Evolutionary conservation across 2,797 vertebrate species (phyloP), one percentile per base, ranked within the genome.

Genomic region (Eleutherodactylus coqui): DNA sequence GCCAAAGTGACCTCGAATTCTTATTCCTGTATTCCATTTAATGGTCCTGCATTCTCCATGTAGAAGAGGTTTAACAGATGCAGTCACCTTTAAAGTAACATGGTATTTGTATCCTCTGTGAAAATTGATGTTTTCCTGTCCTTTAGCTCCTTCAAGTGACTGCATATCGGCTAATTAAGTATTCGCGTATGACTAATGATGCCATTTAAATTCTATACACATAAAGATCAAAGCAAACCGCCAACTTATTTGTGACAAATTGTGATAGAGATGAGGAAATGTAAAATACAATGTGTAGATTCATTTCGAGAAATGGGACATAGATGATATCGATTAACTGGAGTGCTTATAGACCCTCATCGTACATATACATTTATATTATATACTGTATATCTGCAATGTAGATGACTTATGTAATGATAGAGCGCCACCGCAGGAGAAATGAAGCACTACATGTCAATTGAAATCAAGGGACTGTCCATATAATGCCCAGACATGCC

Each of bases 171-270:
- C 62, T 85, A 75, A 84, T 80, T 73, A 80, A 58, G 51, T 80
- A 73, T 85, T 62, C 78, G 67, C 72, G 67, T 47, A 62, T 72
- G 51, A 60, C 73, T 85, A 85, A 80, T 80, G 84, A 85, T 72
- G 77, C 78, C 84, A 80, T 85, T 80, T 73, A 73, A 19, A 80
- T 85, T 85, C 51, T 69, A 43, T 75, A 85, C 77, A 45, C 67
- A 60, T 47, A 85, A 75, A 85, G 84, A 85, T 80, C 77, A 80
- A 80, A 73, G 36, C 53, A 80, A 80, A 85, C 17, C 69, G 60
- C 43, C 41, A 53, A 60, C 43, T 60, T 62, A 84, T 75, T 76
- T 76, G 79, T 83, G 69, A 83, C 81, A 83, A 55, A 83, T 83
- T 83, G 51, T 32, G 67, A 83, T 55, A 73, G 24, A 29, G 11